Evolutionary conservation across 1,140 invertebrate genomes (phyloP).

Genomic region (Saccostrea echinata): DNA sequence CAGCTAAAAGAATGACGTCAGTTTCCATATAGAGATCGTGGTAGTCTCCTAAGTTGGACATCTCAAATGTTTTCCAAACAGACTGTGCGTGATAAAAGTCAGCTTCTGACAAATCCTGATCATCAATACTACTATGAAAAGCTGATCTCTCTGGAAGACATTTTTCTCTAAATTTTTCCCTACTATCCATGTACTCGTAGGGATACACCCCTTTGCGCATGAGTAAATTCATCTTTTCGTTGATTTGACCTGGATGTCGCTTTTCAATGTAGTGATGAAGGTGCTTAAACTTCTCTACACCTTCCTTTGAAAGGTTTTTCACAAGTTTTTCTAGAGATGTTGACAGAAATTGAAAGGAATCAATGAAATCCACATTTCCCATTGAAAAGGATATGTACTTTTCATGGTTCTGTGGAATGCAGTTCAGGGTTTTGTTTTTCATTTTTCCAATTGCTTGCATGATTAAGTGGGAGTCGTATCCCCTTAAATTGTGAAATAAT

Average conservation of each 20-base stretch:
- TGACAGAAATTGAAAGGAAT: slow-evolving; percentile 51
- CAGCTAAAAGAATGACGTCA: slow-evolving; percentile 24
- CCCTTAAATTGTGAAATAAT: slow-evolving; percentile 74
- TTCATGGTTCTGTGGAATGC: slow-evolving; percentile 45
- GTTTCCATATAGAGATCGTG: slow-evolving; percentile 32
- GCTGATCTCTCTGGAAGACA: not conserved
- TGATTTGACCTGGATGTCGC: not conserved
- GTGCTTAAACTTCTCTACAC: slow-evolving; percentile 10
- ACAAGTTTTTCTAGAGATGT: slow-evolving; percentile 42
- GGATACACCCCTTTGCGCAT: slow-evolving; percentile 37
- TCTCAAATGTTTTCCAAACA: slow-evolving; percentile 14
- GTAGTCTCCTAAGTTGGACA: slow-evolving; percentile 15
- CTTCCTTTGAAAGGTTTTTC: not conserved
- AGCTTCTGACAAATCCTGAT: not conserved
- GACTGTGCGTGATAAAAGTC: slow-evolving; percentile 1
- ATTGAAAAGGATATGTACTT: slow-evolving; percentile 51
- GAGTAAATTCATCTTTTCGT: slow-evolving; percentile 5
- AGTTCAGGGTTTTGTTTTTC: slow-evolving; percentile 46
- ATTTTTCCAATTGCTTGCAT: slow-evolving; percentile 54
- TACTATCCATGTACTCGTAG: slow-evolving; percentile 21
- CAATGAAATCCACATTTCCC: slow-evolving; percentile 51
- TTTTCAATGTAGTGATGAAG: slow-evolving; percentile 2
- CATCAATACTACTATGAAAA: not conserved
- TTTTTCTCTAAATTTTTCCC: not conserved
- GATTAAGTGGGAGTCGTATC: slow-evolving; percentile 70